A percentile compares a stretch with the other conserved stretches of the same genome.
These are phyloP conservation scores for Salticus scenicus DNA, from an alignment of 2,888 invertebrate species.

Conservation along the genomic window DNA sequence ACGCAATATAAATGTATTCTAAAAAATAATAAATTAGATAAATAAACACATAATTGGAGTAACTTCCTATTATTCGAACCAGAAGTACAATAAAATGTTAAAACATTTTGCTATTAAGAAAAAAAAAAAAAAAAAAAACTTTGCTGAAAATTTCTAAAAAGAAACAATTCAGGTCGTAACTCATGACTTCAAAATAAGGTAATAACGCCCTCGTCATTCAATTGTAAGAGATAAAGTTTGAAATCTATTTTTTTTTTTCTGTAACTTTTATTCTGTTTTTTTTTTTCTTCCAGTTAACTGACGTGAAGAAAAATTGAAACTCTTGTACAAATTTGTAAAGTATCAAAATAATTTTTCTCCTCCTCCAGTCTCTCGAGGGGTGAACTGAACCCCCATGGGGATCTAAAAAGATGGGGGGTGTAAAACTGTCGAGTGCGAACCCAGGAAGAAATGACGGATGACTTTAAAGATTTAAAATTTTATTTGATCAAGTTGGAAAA, in stretches of 20 bases:
- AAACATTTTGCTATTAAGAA: too few relatives aligned
- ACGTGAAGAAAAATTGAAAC: conserved; percentile 1
- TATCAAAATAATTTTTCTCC: conserved; percentile 58
- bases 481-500: conserved; percentile 60
- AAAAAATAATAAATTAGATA: too few relatives aligned
- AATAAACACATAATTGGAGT: too few relatives aligned
- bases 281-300: background rate
- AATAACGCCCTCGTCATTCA: conserved; percentile 1
- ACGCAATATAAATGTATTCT: too few relatives aligned
- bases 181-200: conserved; percentile 23
- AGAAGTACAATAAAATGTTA: too few relatives aligned
- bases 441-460: conserved; percentile 67
- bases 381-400: conserved; percentile 19
- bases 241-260: background rate
- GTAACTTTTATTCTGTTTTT: background rate
- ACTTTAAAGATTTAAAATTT: conserved; percentile 67
- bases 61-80: too few relatives aligned
- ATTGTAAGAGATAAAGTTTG: conserved; percentile 6
- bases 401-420: conserved; percentile 20
- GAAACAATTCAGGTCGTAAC: background rate
- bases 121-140: too few relatives aligned
- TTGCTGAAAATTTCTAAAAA: background rate
- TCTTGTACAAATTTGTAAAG: conserved; percentile 45
- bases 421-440: conserved; percentile 59
- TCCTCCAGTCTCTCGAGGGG: conserved; percentile 23